Evolutionary conservation across 37 sponge, comb jelly and placozoan species (phyloP).

Genomic region (Axinella damicornis): DNA sequence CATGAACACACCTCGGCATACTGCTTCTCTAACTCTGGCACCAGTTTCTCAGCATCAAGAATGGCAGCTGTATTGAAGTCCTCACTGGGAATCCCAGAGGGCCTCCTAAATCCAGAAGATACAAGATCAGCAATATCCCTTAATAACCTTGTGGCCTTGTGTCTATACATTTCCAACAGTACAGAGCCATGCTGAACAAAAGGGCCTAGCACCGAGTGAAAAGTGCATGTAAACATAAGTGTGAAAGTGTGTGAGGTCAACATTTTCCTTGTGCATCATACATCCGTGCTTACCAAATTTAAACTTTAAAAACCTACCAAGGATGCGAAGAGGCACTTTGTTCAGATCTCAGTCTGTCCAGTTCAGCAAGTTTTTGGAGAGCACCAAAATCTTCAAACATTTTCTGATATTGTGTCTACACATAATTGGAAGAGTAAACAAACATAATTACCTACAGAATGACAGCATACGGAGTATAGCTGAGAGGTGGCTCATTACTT

Average conservation of each 20-base stretch:
- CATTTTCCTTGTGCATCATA: no score
- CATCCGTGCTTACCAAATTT: no score
- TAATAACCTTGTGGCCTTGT: no score
- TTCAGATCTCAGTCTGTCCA: conserved; percentile 17
- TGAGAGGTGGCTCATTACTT: no score
- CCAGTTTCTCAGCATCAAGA: background rate
- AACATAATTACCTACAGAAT: no score
- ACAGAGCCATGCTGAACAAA: background rate
- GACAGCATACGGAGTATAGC: no score
- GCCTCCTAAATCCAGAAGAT: conserved; percentile 51
- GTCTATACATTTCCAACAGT: background rate
- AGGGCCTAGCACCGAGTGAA: no score
- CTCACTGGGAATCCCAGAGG: conserved; percentile 34
- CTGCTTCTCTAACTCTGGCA: conserved; percentile 7
- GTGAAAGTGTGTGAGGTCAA: no score
- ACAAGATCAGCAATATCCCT: no score
- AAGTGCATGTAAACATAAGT: no score
- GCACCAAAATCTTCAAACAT: conserved; percentile 41
- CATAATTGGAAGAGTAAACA: no score
- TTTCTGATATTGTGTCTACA: conserved; percentile 6
- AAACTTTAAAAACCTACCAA: conserved; percentile 28
- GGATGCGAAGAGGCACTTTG: background rate
- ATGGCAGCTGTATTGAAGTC: background rate
- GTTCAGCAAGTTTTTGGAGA: conserved; percentile 20
- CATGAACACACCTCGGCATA: conserved; percentile 7